Base-by-base conservation (phyloP, 2,888 invertebrate genomes). In the Caenorhabditis drosophilae region DNA sequence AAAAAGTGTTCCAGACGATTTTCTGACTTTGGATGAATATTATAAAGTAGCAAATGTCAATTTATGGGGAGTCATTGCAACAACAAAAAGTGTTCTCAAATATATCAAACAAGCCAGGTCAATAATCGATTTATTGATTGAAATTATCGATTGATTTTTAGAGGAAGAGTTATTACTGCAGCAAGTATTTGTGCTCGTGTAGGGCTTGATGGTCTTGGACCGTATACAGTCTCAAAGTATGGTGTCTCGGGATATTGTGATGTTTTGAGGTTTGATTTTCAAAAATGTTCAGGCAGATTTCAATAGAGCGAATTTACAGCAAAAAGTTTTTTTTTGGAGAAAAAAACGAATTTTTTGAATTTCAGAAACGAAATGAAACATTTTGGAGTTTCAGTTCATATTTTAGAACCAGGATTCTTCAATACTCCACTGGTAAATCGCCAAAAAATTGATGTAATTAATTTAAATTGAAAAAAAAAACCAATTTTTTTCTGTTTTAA, bases 161-260 rank as follows among this genome's bases (percentile, higher is more conserved):
- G 76, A 42, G 86, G 86, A 3, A 78, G 86, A 40, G 78, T 86
- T 18, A 73, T 86, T 4, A 85, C 84, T 56, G 81, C 85, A 1
- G 83, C 84, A 2, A 84, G 84, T 60, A 83, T 84, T 20, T 82
- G 83, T 64, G 85, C 84, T 3, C 71, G 82, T n/a, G 52, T 84
- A 12, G 78, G 84, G 2, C 84, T 74, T 20, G 71, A 76, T 3
- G 67, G 68, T 12, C 63, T 77, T 34, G 81, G 79, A 0, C 81
- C 82, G 4, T 82, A 82, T 49, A 75, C 76, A 2, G 74, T 76
- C 7, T 62, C 81, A 20, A 82, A 82, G 44, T 73, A 70, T 47
- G 82, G 77, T 15, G 76, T 79, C 27, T 73, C 74, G 38, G 82
- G 70, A 12, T 82, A 77, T 56, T 69, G 70, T 53, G 82, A 83